phyloP scores from a whole-genome alignment of 1,140 invertebrate genomes.

The Lysiphlebus fabarum region DNA sequence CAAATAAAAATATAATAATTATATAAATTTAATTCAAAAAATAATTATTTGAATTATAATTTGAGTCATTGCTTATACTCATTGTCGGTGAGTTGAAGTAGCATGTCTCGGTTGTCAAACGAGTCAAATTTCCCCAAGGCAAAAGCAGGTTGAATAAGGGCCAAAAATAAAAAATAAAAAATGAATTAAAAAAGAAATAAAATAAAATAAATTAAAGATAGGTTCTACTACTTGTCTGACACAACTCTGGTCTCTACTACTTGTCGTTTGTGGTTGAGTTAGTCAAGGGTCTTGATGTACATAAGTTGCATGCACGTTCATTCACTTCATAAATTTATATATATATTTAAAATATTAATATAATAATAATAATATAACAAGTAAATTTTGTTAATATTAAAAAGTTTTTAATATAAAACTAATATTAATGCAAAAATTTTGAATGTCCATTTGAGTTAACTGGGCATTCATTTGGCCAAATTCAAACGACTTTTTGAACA shows the following conservation, averaged over 20 bases:
- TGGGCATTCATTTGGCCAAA: slow-evolving; percentile 18
- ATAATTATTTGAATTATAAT: slow-evolving; percentile 43
- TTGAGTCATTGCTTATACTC: slow-evolving; percentile 37
- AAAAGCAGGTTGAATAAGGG: slow-evolving; percentile 1
- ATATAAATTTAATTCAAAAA: not conserved
- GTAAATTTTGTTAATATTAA: too few relatives aligned
- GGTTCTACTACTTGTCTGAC: slow-evolving; percentile 33
- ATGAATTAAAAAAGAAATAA: too few relatives aligned
- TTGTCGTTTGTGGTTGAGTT: slow-evolving; percentile 26
- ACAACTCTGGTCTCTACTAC: slow-evolving; percentile 34
- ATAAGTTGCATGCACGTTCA: slow-evolving; percentile 15
- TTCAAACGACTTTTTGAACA: slow-evolving; percentile 31
- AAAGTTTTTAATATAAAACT: not conserved
- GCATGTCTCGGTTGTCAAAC: slow-evolving; percentile 28
- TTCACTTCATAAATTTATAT: not conserved
- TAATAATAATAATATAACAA: not conserved
- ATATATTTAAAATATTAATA: slow-evolving; percentile 9
- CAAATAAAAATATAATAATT: too few relatives aligned
- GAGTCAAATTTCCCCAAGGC: slow-evolving; percentile 7
- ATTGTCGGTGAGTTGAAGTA: slow-evolving; percentile 28
- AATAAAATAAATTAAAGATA: not conserved
- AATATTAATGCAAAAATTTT: not conserved
- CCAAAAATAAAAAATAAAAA: too few relatives aligned
- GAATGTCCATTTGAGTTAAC: too few relatives aligned
- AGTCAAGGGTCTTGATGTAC: slow-evolving; percentile 15